Conservation (phyloP, 2,888 invertebrate genomes). For the Erannis defoliaria region DNA sequence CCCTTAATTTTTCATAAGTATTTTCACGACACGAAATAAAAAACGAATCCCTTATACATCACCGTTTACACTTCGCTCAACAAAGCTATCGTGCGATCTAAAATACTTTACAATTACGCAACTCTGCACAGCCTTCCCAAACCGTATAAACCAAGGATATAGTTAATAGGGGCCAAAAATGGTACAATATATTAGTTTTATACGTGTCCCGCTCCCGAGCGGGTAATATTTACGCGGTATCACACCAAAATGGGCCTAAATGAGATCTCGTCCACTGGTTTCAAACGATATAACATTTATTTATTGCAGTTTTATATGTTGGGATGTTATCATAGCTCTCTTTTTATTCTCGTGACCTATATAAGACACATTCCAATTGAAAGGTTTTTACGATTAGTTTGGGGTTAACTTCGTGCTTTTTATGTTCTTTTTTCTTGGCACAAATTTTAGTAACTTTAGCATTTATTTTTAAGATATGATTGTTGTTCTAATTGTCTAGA, state of each 20-base stretch:
- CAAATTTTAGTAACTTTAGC: background rate
- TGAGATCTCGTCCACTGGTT: slow-evolving; percentile 58
- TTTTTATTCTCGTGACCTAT: slow-evolving; percentile 40
- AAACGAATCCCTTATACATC: slow-evolving; percentile 5
- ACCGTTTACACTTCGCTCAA: slow-evolving; percentile 21
- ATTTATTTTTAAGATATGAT: slow-evolving; percentile 9
- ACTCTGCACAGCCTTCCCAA: slow-evolving; percentile 7
- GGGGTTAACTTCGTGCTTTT: slow-evolving; percentile 24
- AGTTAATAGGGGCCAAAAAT: slow-evolving; percentile 65
- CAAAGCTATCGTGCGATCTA: slow-evolving; percentile 27
- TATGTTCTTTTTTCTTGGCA: slow-evolving; percentile 19
- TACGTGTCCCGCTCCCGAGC: slow-evolving; percentile 57
- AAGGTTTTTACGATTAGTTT: slow-evolving; percentile 36
- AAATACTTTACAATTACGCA: slow-evolving; percentile 33
- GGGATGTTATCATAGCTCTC: slow-evolving; percentile 45
- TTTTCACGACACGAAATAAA: background rate
- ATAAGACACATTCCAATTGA: slow-evolving; percentile 36
- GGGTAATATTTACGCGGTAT: slow-evolving; percentile 62
- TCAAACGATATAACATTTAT: slow-evolving; percentile 60
- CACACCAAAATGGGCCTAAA: slow-evolving; percentile 55
- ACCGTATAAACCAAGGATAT: slow-evolving; percentile 51
- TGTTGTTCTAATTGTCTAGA: background rate
- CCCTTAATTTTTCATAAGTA: background rate
- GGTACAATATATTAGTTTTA: slow-evolving; percentile 72
- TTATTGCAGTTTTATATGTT: slow-evolving; percentile 57